Evolutionary conservation across 1,140 invertebrate genomes (phyloP), one percentile per base, ranked within the genome.

Genomic region (Hormaphis cornu): DNA sequence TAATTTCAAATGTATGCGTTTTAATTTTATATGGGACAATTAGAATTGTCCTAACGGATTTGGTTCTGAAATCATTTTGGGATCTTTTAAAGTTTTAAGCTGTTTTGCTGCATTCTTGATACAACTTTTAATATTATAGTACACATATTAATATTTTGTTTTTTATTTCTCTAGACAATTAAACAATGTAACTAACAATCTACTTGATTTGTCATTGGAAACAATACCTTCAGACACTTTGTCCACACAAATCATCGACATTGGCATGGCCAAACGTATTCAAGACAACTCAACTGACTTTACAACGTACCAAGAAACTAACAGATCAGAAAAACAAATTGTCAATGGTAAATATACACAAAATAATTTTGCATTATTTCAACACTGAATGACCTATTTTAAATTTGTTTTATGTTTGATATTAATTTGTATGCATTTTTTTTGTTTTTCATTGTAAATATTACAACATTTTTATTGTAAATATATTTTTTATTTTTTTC

Each of bases 121-220:
- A 46, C 18, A n/a, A 4, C 42, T 46, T 4, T 8, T 46, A 46
- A 46, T 46, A 46, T n/a, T 46, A 46, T 8, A 46, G 2, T 42
- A 42, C 6, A 12, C 6, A n/a, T n/a, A 12, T n/a, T 1, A n/a
- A 20, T 28, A 20, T 52, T 69, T 44, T n/a, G 28, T 52, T 52
- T 33, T 30, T 52, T 33, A 18, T 37, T 30, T 50, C 33, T 33
- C 9, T 24, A 71, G 70, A 42, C 48, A 46, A 50, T n/a, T 61
- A 6, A 46, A 35, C n/a, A 71, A 71, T 12, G 58, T 71, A 24
- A 63, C 70, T 14, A 71, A 50, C 37, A 71, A 66, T 66, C 28
- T 71, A 26, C 48, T 71, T 9, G 70, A 71, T 66, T 71, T 71
- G 50, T 63, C 70, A 14, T 35, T 66, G 14, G 61, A 66, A 22